Base-by-base conservation (phyloP, 2,113 vertebrate species). In the Callionymus lyra region DNA sequence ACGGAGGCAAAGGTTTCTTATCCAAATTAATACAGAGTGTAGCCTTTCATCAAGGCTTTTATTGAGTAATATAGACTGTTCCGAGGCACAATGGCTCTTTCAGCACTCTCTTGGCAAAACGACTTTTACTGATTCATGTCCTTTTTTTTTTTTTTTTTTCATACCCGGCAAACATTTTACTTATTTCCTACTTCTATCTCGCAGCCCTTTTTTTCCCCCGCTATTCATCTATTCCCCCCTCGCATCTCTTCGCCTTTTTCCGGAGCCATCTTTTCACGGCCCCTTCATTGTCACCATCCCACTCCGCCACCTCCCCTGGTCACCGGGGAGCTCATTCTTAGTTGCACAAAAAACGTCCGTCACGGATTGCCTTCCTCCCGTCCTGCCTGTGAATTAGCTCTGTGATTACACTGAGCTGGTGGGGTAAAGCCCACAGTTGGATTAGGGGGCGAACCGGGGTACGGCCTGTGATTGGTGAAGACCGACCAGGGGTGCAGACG, bases 271-370 rank as follows among this genome's bases (percentile, higher is more conserved):
- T 70, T 73, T 73, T 72, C 74, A 68, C 31, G 31, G 47, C 66
- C 64, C 56, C 73, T 63, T 58, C 71, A 74, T 80, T 68, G 74
- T 69, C 56, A 71, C 52, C 68, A 58, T 68, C 70, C 69, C 68
- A 41, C 68, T 65, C 76, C 63, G 15, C 71, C 64, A 49, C 65
- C 73, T 71, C 70, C 58, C 53, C 68, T 53, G 57, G 76, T 81
- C 80, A 80, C 69, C 50, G 63, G 82, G 83, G 82, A 82, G 76
- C 66, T 75, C 76, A 72, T 80, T 85, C 70, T 77, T 70, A 71
- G 73, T 70, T 43, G 73, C 73, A 77, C 79, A 83, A 79, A 82
- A 84, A 82, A 85, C 68, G 82, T 72, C 82, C 80, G 80, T 85
- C 83, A 85, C 79, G 82, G 83, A 79, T 84, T 74, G 79, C 77